These are phyloP conservation scores for Arothron firmamentum DNA, from an alignment of 2,113 vertebrate species.

Conservation along the genomic window DNA sequence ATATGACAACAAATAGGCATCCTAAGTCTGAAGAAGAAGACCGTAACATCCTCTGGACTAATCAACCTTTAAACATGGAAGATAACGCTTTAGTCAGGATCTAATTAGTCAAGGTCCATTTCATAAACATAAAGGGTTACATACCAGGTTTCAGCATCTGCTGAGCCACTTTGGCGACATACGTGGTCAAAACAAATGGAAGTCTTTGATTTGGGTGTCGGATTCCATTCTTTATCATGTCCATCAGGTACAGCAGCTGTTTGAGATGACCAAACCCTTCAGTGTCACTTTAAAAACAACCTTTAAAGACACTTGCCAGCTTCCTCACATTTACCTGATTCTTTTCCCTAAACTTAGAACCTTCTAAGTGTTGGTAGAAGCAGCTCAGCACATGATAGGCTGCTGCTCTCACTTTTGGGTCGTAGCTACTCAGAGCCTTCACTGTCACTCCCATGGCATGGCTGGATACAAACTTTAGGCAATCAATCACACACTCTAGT, in stretches of 20 bases:
- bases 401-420: constrained; percentile 80
- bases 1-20: not conserved
- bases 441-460: constrained; percentile 84
- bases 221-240: constrained; percentile 85
- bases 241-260: constrained; percentile 89
- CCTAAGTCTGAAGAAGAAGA: not conserved
- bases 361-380: constrained; percentile 88
- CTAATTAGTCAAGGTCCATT: not conserved
- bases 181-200: constrained; percentile 81
- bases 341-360: constrained; percentile 82
- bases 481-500: constrained; percentile 87
- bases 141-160: constrained; percentile 90
- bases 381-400: constrained; percentile 82
- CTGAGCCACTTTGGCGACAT: constrained; percentile 80
- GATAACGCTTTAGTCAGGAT: not conserved
- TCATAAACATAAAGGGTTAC: constrained; percentile 27
- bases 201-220: constrained; percentile 78
- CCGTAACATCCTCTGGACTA: not conserved
- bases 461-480: constrained; percentile 86
- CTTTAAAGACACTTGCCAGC: not conserved
- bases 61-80: not conserved
- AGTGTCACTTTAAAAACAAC: not conserved
- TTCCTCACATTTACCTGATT: constrained; percentile 74
- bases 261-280: constrained; percentile 8
- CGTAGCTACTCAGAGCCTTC: constrained; percentile 89